Evolutionary conservation across 2,113 vertebrate species (phyloP), one percentile per base, ranked within the genome.

Genomic region (Xiphophorus hellerii): DNA sequence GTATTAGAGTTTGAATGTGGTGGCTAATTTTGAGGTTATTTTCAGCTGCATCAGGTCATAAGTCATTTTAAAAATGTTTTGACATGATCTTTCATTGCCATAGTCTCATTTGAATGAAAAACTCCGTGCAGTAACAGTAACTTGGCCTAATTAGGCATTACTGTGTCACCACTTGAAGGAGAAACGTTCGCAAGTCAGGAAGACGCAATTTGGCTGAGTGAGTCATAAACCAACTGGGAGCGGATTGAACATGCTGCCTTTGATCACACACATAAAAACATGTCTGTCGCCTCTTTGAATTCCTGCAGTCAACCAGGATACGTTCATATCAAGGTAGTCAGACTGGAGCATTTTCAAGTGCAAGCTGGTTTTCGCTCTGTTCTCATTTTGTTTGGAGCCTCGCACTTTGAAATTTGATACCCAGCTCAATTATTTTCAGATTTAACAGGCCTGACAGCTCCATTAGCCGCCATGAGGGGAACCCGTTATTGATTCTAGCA

Each of bases 151-250:
- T 90, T 77, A 80, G 73, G 62, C 64, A 62, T 69, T 68, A 12
- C 51, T 67, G 20, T 35, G 35, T 61, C n/a, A 76, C 54, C n/a
- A 77, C 58, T 68, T 67, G 14, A 86, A 78, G 64, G 62, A 68
- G 67, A 69, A 77, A 84, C 31, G 42, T 83, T 81, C 28, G 28
- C 3, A 62, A 68, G 42, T 4, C 1, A 22, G 29, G 22, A 48
- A 71, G 66, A 74, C 44, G 10, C 63, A 60, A n/a, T 85, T 81
- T 30, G 60, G 37, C 48, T 0, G 65, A 77, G 35, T 84, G 80
- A 86, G 76, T 87, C 86, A 84, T 63, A 33, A 78, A 1, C 20
- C 73, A 76, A 69, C 84, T 75, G 39, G 61, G 54, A 90, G 79
- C 83, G 74, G 74, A 73, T 25, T 70, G 71, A 80, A 62, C 35